Evolutionary conservation across 2,113 vertebrate species (phyloP).

Genomic region (Lipophrys pholis): DNA sequence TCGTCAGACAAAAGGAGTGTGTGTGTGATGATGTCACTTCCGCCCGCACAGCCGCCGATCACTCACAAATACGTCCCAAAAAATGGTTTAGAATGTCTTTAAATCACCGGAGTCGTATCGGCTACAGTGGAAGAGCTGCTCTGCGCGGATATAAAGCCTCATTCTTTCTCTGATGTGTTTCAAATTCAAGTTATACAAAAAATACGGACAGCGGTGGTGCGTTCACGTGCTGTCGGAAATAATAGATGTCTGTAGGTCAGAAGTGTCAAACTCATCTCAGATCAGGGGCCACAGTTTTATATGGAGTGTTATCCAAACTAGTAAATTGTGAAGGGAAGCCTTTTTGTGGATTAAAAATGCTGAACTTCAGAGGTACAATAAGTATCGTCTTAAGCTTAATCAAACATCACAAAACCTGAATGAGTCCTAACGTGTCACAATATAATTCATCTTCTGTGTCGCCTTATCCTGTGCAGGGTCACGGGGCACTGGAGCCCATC

Average conservation of each 20-base stretch:
- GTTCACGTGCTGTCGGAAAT: constrained; percentile 31
- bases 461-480: too few species aligned
- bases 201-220: background rate
- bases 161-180: background rate
- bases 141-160: background rate
- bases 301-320: too few species aligned
- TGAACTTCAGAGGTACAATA: too few species aligned
- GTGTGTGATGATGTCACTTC: constrained; percentile 73
- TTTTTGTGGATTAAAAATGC: too few species aligned
- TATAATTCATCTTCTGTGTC: too few species aligned
- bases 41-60: constrained; percentile 20
- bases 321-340: too few species aligned
- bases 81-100: background rate
- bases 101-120: background rate
- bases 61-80: constrained; percentile 34
- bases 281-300: too few species aligned
- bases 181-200: background rate
- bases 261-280: too few species aligned
- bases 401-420: too few species aligned
- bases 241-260: background rate
- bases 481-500: too few species aligned
- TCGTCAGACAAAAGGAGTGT: constrained; percentile 76
- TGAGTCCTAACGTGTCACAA: too few species aligned
- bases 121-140: fast-evolving
- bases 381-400: too few species aligned